Evolutionary conservation across 2,797 vertebrate genomes (phyloP).

Genomic region (Microtus californicus): DNA sequence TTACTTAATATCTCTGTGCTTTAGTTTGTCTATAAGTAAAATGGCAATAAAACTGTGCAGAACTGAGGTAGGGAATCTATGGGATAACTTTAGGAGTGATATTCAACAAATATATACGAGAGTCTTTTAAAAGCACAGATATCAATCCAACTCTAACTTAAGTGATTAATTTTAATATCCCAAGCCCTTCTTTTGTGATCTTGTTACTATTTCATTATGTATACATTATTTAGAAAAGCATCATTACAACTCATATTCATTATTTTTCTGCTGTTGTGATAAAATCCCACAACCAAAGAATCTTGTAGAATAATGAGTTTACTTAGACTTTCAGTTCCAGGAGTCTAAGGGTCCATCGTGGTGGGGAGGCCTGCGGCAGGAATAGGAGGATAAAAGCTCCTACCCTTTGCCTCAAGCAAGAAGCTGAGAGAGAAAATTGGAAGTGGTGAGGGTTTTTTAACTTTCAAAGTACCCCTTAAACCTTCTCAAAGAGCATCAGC

Average conservation of each 20-base stretch:
- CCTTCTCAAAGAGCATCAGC: not conserved
- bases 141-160: not conserved
- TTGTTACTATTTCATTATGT: not conserved
- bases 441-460: not conserved
- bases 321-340: not conserved
- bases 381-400: not conserved
- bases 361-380: not conserved
- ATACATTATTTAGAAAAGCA: constrained; percentile 6
- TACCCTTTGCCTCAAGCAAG: not conserved
- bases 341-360: not conserved
- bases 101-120: not conserved
- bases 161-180: not conserved
- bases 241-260: not conserved
- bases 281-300: not conserved
- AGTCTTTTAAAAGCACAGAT: not conserved
- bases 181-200: not conserved
- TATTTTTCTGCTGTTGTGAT: not conserved
- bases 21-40: constrained; percentile 1
- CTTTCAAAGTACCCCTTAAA: no score
- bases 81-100: not conserved
- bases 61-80: not conserved
- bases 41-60: not conserved
- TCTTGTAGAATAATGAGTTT: not conserved
- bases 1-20: not conserved
- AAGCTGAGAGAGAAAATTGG: not conserved